A percentile compares a stretch with the other conserved stretches of the same genome.
Conservation (phyloP, 2,797 vertebrate species). For the Phrynocephalus guinanensis region DNA sequence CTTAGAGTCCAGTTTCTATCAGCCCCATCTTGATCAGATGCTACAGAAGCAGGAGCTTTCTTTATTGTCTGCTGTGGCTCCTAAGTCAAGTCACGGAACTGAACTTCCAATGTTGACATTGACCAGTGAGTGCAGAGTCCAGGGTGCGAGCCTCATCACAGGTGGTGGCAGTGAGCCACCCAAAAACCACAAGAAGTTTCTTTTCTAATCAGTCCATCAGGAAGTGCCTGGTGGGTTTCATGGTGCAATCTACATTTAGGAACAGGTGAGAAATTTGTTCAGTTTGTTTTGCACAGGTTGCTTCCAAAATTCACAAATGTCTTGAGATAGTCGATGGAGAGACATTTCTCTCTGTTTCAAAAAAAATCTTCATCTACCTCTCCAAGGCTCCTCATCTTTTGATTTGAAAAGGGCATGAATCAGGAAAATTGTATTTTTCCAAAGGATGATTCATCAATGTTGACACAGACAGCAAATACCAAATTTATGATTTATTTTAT, state of each 20-base stretch:
- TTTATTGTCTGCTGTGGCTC: background rate
- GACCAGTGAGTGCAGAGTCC: background rate
- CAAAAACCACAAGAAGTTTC: background rate
- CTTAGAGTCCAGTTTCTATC: background rate
- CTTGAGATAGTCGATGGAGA: too few species aligned
- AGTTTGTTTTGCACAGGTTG: background rate
- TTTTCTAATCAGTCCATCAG: background rate
- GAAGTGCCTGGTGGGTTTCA: background rate
- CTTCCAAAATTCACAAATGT: too few species aligned
- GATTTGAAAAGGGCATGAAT: too few species aligned
- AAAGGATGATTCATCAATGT: too few species aligned
- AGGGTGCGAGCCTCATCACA: too few species aligned
- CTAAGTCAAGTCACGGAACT: background rate
- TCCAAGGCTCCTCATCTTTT: too few species aligned
- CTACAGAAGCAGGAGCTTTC: background rate
- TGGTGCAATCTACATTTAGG: background rate
- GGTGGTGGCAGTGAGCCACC: background rate
- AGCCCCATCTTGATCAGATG: background rate
- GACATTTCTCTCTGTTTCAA: too few species aligned
- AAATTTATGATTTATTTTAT: too few species aligned
- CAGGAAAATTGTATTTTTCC: too few species aligned
- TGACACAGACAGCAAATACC: too few species aligned
- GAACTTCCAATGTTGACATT: background rate
- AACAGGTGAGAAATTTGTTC: background rate
- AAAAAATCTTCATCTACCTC: too few species aligned